Evolutionary conservation across 2,888 invertebrate genomes (phyloP).

Genomic region (Noctua comes): DNA sequence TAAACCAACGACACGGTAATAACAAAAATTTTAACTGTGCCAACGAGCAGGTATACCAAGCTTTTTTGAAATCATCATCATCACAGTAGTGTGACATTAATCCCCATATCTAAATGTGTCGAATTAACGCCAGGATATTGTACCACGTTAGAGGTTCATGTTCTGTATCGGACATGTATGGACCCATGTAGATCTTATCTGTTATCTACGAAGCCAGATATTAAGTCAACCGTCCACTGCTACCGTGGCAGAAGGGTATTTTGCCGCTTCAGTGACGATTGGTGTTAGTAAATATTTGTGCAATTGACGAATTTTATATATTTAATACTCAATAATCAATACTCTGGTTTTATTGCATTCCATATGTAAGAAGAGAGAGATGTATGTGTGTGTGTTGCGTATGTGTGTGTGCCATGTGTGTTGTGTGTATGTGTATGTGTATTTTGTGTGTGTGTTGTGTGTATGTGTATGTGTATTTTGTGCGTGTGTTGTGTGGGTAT

Average conservation of each 20-base stretch:
- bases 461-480: too few species aligned
- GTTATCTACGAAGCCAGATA: conserved; percentile 28
- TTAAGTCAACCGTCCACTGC: neutral
- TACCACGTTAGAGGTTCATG: neutral
- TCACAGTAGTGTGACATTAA: neutral
- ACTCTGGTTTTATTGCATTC: too few species aligned
- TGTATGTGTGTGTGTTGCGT: too few species aligned
- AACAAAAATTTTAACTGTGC: too few species aligned
- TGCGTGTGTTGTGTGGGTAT: too few species aligned
- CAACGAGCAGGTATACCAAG: neutral
- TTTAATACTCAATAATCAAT: too few species aligned
- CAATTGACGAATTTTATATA: neutral
- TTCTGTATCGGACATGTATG: conserved; percentile 24
- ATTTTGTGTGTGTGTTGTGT: too few species aligned
- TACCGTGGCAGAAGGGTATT: neutral
- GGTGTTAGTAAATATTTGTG: neutral
- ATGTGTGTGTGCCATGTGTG: too few species aligned
- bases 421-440: too few species aligned
- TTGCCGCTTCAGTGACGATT: neutral
- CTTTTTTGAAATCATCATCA: neutral
- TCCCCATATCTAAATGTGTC: neutral
- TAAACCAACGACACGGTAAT: neutral
- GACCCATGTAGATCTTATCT: conserved; percentile 25
- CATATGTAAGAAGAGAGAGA: too few species aligned
- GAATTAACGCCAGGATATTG: neutral